A percentile compares a stretch with the other conserved stretches of the same genome.
These are phyloP conservation scores for Pissodes strobi DNA, from an alignment of 1,140 invertebrate species.

Conservation along the genomic window DNA sequence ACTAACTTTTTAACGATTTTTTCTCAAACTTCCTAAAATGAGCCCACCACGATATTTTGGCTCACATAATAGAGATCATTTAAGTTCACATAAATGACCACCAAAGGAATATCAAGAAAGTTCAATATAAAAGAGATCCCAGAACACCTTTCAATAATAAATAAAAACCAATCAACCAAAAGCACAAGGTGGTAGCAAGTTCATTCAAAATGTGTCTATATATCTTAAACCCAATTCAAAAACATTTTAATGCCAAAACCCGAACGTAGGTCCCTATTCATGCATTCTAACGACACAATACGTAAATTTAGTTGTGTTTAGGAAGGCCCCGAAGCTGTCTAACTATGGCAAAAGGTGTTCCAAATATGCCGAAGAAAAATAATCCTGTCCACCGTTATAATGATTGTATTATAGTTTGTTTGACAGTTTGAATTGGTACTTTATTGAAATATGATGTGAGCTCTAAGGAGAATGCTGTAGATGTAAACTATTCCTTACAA, in stretches of 20 bases:
- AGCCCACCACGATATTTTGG: too few species aligned
- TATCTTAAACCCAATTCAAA: conserved; percentile 15
- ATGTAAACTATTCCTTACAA: too few species aligned
- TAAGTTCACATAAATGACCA: conserved; percentile 1
- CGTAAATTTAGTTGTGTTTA: conserved; percentile 28
- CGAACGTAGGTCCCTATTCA: conserved; percentile 6
- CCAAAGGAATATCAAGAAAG: conserved; percentile 3
- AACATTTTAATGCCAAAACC: conserved; percentile 19
- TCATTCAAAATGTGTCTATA: conserved; percentile 20
- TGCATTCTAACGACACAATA: conserved; percentile 8
- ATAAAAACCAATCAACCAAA: conserved; percentile 8
- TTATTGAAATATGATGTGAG: too few species aligned
- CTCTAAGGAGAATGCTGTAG: too few species aligned
- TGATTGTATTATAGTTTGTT: conserved; percentile 14
- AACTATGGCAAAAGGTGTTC: conserved; percentile 15
- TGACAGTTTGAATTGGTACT: conserved; percentile 8
- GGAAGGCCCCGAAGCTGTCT: conserved; percentile 16
- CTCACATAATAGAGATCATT: not conserved
- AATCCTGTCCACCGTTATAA: not conserved
- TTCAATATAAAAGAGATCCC: not conserved
- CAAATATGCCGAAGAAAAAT: conserved; percentile 8
- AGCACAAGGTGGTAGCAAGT: conserved; percentile 22
- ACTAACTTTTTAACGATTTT: too few species aligned
- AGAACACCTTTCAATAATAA: not conserved
- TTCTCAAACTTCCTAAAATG: too few species aligned